Conservation (phyloP, 1,140 invertebrate species). For the Heliconius himera region DNA sequence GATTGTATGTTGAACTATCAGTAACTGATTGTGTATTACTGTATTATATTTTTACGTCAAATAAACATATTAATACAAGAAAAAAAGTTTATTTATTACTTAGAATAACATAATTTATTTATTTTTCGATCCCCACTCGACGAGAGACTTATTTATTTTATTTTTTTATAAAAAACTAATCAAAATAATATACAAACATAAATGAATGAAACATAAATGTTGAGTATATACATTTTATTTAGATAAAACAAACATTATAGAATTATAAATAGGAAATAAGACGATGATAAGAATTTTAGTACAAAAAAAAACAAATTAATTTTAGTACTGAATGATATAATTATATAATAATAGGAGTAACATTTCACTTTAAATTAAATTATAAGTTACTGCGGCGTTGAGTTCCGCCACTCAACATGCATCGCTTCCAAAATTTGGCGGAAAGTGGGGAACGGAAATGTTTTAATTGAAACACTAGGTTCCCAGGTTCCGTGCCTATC, state of each 20-base stretch:
- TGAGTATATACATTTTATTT: background rate
- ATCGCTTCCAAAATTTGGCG: too few relatives aligned
- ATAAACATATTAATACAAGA: background rate
- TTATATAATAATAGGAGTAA: background rate
- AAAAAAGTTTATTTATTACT: background rate
- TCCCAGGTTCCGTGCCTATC: too few relatives aligned
- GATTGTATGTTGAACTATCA: slow-evolving; percentile 7
- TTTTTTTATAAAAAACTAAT: too few relatives aligned
- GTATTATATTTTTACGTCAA: background rate
- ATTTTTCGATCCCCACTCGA: background rate
- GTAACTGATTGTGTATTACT: background rate
- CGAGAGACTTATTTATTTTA: too few relatives aligned
- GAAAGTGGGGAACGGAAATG: too few relatives aligned
- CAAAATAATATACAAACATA: too few relatives aligned
- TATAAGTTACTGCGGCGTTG: background rate
- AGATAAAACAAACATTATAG: too few relatives aligned
- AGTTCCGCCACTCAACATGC: too few relatives aligned
- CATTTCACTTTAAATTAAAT: background rate
- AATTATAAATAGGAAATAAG: background rate
- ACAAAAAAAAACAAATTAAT: background rate
- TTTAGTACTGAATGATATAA: background rate
- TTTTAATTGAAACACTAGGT: too few relatives aligned
- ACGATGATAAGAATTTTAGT: background rate
- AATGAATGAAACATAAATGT: background rate
- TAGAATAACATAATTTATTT: background rate